Evolutionary conservation across 2,797 vertebrate genomes (phyloP).

Genomic region (Tangara arthus): DNA sequence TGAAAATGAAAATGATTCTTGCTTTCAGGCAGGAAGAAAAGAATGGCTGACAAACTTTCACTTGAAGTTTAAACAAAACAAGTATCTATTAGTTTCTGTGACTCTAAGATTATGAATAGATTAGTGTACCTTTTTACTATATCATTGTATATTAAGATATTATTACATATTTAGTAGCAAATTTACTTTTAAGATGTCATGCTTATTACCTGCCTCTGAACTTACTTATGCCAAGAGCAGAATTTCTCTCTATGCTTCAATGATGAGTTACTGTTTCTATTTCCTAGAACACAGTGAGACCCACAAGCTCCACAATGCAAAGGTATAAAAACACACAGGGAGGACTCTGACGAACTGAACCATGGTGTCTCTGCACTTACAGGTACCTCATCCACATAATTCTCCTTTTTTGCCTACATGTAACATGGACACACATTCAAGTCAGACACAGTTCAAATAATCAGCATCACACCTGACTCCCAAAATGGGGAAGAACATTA

Average conservation of each 20-base stretch:
- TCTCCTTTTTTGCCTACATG: background rate
- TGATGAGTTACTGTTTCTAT: background rate
- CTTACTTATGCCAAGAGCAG: background rate
- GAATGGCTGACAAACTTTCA: background rate
- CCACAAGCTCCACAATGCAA: background rate
- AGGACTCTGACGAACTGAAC: background rate
- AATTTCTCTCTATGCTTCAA: background rate
- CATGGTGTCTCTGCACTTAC: background rate
- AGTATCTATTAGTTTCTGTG: background rate
- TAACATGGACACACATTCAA: background rate
- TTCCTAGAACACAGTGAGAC: background rate
- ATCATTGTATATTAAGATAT: background rate
- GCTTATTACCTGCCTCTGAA: background rate
- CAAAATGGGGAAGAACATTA: background rate
- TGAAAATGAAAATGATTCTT: background rate
- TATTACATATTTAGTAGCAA: background rate
- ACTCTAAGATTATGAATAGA: background rate
- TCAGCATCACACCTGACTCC: background rate
- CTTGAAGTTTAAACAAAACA: background rate
- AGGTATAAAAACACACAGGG: background rate
- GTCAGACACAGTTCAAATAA: background rate
- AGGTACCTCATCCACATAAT: background rate
- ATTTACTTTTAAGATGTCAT: background rate
- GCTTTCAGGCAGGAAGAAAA: background rate
- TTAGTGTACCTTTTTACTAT: background rate